Base-by-base conservation (phyloP, 2,888 invertebrate genomes). In the Panopea generosa region DNA sequence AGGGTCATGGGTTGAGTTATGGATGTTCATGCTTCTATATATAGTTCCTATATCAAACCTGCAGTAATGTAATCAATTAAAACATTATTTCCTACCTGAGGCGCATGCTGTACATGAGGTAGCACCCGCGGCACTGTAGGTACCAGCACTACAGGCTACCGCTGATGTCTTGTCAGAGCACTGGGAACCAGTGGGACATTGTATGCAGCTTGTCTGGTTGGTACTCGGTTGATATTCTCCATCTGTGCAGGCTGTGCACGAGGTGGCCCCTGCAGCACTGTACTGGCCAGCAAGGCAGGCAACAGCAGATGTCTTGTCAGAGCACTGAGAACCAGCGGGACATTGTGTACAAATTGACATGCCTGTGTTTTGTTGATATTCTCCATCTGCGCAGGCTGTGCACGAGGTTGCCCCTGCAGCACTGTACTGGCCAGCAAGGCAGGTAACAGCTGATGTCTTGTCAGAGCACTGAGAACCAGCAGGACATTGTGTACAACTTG, bases 201-300 rank as follows among this genome's bases (percentile, higher is more conserved):
- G 14, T 11, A 76, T 82, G 73, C 90, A 90, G 3, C 57, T 24
- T 4, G 80, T 38, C 7, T 81, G 72, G 2, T 86, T 83, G 2
- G 83, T 76, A n/a, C 29, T 63, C 18, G 67, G 24, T 20, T 84
- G 75, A 43, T 86, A 89, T 47, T 86, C 83, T 7, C 90, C 90
- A 50, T 78, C 77, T 0, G 55, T 33, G 11, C 33, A 33, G 11
- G 33, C 33, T 20, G 71, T 78, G 74, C 91, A 91, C 2, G 43
- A 53, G 43, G 75, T 49, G 33, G 87, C 85, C 2, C 89, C 91
- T 52, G 69, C 83, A 22, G 65, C 61, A 66, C 90, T 90, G 72
- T 79, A 90, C 33, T 33, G 6, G 16, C 86, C 87, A 40, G 69
- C 74, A 33, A 45, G 40, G 67, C 79, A 84, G 26, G 59, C 27